A percentile compares a stretch with the other conserved stretches of the same genome.
These are phyloP conservation scores for Panagrolaimus sp. DNA, from an alignment of 1,140 invertebrate species.

Conservation along the genomic window DNA sequence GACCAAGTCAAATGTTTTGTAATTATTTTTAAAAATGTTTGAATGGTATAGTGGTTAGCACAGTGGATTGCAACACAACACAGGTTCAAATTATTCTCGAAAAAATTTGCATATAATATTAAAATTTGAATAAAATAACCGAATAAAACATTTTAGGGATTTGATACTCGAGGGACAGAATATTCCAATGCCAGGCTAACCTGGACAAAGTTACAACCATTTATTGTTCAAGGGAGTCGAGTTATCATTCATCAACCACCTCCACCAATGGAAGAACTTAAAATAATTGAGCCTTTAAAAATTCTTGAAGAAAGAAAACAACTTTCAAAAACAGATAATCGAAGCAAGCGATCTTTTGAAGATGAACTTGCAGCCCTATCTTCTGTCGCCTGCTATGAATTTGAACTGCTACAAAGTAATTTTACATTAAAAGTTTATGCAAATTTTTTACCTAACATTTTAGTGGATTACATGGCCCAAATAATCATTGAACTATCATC, in stretches of 20 bases:
- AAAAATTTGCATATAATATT: too few relatives aligned
- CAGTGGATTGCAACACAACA: too few relatives aligned
- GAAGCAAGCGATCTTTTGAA: slow-evolving; percentile 23
- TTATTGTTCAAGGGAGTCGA: slow-evolving; percentile 41
- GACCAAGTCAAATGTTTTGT: too few relatives aligned
- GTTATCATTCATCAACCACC: slow-evolving; percentile 31
- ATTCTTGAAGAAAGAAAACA: neutral
- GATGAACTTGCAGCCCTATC: slow-evolving; percentile 50
- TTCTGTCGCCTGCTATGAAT: slow-evolving; percentile 51
- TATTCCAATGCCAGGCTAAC: slow-evolving; percentile 49
- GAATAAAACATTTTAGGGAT: slow-evolving; percentile 46
- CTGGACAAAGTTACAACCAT: slow-evolving; percentile 51
- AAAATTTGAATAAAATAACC: too few relatives aligned
- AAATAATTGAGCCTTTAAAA: neutral
- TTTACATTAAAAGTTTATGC: slow-evolving; percentile 18
- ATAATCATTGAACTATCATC: slow-evolving; percentile 46
- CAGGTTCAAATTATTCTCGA: too few relatives aligned
- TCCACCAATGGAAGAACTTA: neutral
- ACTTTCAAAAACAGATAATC: neutral
- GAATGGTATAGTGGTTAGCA: too few relatives aligned
- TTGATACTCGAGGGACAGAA: slow-evolving; percentile 53
- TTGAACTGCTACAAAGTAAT: slow-evolving; percentile 56
- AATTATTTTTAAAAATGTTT: too few relatives aligned
- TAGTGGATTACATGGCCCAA: slow-evolving; percentile 57
- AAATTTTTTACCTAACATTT: slow-evolving; percentile 19